Base-by-base conservation (phyloP, 1,140 invertebrate species). In the Papilio xuthus region DNA sequence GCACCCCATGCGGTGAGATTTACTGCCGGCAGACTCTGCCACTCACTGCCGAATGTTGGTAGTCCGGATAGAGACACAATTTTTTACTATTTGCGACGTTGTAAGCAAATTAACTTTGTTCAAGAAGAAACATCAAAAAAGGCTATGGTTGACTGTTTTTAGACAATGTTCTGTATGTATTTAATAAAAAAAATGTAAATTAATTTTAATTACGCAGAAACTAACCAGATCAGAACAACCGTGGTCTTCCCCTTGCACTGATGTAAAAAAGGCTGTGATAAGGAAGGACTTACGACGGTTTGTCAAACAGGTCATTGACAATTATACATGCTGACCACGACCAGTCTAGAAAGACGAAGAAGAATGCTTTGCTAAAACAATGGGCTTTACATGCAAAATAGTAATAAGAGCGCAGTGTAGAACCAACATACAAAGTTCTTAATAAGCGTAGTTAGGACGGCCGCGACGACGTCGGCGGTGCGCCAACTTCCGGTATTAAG, bases 1-100 rank as follows among this genome's bases (percentile, higher is more conserved):
- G 50, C 71, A 75, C 83, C 84, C 80, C 87, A 84, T 82, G 84
- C 81, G 77, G 84, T 6, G 79, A 79, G 81, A 85, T 87, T 89
- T 87, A 82, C 74, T 79, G 80, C 74, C 75, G 67, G 73, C 37
- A n/a, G 32, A n/a, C 23, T 44, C 13, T 50, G 42, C n/a, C n/a
- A n/a, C n/a, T n/a, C n/a, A 20, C 26, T 50, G 72, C 72, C 72
- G 44, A 75, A 75, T 53, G 50, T 75, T 47, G 23, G 50, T 56
- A 75, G 50, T 56, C 47, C 20, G 20, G 44, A 47, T 8, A 26
- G 18, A 53, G 13, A 50, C 9, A 8, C 2, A 4, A 15, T 23
- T 42, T 73, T 37, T 71, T 41, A 41, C 69, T 20, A 42, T 71
- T 71, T 42, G 69, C 23, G 18, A 75, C 15, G 23, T 74, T 74